Evolutionary conservation across 2,888 invertebrate genomes (phyloP), one percentile per base, ranked within the genome.

Genomic region (Cetonia aurata): DNA sequence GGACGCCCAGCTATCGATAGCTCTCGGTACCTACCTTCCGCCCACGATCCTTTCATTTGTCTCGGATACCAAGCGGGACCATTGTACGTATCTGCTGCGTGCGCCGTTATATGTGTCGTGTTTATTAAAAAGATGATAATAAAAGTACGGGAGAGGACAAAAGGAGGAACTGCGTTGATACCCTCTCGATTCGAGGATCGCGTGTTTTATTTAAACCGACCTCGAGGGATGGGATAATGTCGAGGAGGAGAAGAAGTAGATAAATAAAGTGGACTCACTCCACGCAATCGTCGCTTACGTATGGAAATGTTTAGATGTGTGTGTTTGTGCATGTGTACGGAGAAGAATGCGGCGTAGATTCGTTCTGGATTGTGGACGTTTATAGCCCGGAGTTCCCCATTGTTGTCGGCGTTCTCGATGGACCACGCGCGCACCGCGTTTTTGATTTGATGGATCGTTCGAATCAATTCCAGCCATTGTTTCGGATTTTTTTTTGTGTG

Each of bases 31-130:
- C 37, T 37, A 37, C 75, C 78, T 65, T 65, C 78, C 81, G 80
- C 80, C 81, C 80, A 81, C 80, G 75, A 77, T 74, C 79, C 79
- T 79, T 81, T 81, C 79, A 80, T 81, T 81, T 81, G 80, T 80
- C 81, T 80, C 80, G 76, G 77, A 78, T 79, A 80, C 80, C 78
- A 79, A 77, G 76, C 78, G 74, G 76, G 37, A 56, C 80, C 79
- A 81, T 81, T 81, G 82, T 81, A 79, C 81, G 82, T 81, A 79
- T 81, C 25, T 37, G 1, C 2, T 41, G 57, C 57, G 19, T 33
- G 33, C 31, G 33, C n/a, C 31, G 33, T 37, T 37, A 8, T 37
- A 37, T 37, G 42, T 42, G 42, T 80, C 77, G 72, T 76, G 76
- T 78, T 78, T 77, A 77, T 78, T 78, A 78, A 78, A 78, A 77